A percentile compares a stretch with the other conserved stretches of the same genome.
These are phyloP conservation scores for Onychorhynchus coronatus DNA, from an alignment of 2,113 vertebrate species.

Conservation along the genomic window DNA sequence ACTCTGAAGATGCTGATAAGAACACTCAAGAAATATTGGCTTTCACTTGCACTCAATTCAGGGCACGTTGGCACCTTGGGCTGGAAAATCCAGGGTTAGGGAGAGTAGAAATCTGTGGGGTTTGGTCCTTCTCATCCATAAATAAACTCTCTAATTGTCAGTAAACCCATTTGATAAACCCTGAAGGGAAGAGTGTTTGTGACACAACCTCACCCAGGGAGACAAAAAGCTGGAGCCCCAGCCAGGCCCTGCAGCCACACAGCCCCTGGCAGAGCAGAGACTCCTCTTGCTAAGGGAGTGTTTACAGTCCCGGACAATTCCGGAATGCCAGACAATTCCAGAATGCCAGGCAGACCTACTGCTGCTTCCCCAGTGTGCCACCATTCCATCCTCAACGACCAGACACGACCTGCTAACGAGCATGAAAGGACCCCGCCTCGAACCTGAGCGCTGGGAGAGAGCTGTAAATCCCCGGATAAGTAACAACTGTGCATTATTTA, in stretches of 20 bases:
- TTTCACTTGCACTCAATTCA: neutral
- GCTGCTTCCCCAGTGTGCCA: neutral
- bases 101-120: accelerated
- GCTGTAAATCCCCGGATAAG: neutral
- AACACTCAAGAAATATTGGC: neutral
- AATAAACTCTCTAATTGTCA: neutral
- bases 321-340: neutral
- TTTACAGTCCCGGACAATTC: neutral
- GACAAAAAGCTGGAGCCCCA: accelerated
- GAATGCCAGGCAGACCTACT: neutral
- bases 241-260: neutral
- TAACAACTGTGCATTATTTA: neutral
- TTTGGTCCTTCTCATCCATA: neutral
- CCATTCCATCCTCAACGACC: neutral
- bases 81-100: neutral
- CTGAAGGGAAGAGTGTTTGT: neutral
- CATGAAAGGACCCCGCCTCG: neutral
- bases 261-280: neutral
- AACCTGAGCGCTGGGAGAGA: too few relatives aligned
- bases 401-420: neutral
- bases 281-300: neutral
- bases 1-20: neutral
- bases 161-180: neutral
- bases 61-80: neutral
- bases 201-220: neutral